Evolutionary conservation across 2,113 vertebrate species (phyloP).

Genomic region (Arenaria interpres): DNA sequence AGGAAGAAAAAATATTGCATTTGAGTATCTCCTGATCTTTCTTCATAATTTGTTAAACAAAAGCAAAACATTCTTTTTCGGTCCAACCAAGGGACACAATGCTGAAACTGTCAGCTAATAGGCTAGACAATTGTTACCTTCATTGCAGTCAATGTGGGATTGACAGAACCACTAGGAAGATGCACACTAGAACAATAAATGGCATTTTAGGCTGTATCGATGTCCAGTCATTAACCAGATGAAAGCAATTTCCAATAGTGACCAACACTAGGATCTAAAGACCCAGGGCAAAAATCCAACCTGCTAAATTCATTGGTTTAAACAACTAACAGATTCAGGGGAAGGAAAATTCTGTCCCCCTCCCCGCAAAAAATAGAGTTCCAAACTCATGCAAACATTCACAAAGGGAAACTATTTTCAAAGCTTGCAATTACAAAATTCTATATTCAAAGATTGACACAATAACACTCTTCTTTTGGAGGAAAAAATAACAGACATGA

Average conservation of each 20-base stretch:
- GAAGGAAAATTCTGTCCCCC: not conserved
- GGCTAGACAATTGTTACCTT: not conserved
- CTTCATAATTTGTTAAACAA: not conserved
- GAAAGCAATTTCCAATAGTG: not conserved
- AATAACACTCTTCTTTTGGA: not conserved
- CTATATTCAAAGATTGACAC: not conserved
- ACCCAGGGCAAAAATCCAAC: not conserved
- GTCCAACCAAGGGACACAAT: not conserved
- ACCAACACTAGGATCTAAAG: not conserved
- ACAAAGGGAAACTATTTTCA: not conserved
- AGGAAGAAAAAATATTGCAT: not conserved
- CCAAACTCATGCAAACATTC: not conserved
- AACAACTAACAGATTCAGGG: not conserved
- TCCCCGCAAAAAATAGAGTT: not conserved
- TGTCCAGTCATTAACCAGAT: not conserved
- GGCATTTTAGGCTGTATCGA: not conserved
- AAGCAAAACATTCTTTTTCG: not conserved
- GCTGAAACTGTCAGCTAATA: not conserved
- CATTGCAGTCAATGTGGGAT: not conserved
- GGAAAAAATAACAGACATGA: not conserved
- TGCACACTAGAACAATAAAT: not conserved
- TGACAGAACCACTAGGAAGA: not conserved
- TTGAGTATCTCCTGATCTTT: not conserved
- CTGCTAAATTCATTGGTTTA: not conserved
- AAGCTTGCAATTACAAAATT: not conserved